Evolutionary conservation across 1,140 invertebrate genomes (phyloP), one percentile per base, ranked within the genome.

Genomic region (Zaprionus vittiger): DNA sequence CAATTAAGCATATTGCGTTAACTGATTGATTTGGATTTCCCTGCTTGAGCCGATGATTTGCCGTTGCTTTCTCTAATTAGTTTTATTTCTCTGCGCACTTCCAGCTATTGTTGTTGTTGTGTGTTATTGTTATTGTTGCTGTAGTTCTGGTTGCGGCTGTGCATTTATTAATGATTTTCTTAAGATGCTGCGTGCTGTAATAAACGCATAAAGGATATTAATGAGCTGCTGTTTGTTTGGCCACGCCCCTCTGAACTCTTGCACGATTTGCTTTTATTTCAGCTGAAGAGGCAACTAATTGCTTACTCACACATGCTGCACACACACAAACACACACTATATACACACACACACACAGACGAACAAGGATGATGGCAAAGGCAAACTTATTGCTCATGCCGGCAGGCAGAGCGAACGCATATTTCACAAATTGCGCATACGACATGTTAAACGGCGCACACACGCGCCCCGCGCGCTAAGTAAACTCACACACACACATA

Each of bases 191-290:
- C 44, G 37, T 79, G 78, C 70, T 90, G 82, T 90, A 91, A 90
- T 90, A 90, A 90, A 90, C 85, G 85, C 79, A 90, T 90, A 90
- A 90, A 90, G 85, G 85, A 90, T 90, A 90, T 90, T 90, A 89
- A 87, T 89, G 84, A 90, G 81, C 81, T 90, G 67, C 72, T 87
- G 78, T 89, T 89, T 87, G 83, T 70, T 87, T 81, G 80, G 62
- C 64, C 17, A 55, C 47, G 47, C 47, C 49, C 63, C 52, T 3
- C 37, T 54, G 54, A 63, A 70, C 65, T 55, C 56, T 38, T 37
- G 44, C 67, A 47, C 74, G 84, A 83, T 81, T 87, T 89, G 71
- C 83, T 84, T 89, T 87, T 89, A 81, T 89, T 87, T 89, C 84
- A 83, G 85, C 85, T 90, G 81, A 89, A 90, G 90, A 85, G 85